These are phyloP conservation scores for Chrosomus eos DNA, from an alignment of 2,797 vertebrate genomes.

Conservation along the genomic window DNA sequence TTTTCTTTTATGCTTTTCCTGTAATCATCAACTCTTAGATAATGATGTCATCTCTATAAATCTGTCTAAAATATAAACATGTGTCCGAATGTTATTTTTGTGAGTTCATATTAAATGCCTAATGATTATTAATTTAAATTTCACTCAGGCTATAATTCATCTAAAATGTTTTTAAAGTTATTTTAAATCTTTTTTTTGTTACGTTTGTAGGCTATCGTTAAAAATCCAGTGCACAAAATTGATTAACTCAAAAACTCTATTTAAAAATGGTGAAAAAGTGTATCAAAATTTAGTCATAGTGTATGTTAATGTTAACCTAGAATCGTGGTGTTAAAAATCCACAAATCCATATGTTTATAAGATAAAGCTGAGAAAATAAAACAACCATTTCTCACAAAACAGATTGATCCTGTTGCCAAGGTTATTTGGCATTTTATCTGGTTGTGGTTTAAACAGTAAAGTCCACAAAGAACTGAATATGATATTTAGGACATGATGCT, in stretches of 20 bases:
- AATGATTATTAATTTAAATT: neutral
- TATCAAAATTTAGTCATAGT: neutral
- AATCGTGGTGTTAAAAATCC: neutral
- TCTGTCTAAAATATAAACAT: neutral
- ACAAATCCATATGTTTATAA: neutral
- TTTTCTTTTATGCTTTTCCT: neutral
- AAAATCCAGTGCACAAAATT: neutral
- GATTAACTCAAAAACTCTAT: neutral
- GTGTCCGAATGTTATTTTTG: neutral
- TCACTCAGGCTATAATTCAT: neutral
- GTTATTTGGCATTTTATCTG: neutral
- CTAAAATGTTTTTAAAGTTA: neutral
- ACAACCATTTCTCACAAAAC: neutral
- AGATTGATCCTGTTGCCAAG: neutral
- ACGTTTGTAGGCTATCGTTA: neutral
- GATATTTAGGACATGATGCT: neutral
- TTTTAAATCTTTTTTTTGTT: too few species aligned
- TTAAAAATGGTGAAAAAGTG: neutral
- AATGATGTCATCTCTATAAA: neutral
- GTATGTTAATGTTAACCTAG: neutral
- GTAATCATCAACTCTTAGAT: neutral
- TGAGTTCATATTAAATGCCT: neutral
- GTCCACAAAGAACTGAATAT: constrained; percentile 1
- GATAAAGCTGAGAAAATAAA: neutral
- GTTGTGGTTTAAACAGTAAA: neutral